Conservation (phyloP, 2,113 vertebrate species). For the Rhipidura dahli region DNA sequence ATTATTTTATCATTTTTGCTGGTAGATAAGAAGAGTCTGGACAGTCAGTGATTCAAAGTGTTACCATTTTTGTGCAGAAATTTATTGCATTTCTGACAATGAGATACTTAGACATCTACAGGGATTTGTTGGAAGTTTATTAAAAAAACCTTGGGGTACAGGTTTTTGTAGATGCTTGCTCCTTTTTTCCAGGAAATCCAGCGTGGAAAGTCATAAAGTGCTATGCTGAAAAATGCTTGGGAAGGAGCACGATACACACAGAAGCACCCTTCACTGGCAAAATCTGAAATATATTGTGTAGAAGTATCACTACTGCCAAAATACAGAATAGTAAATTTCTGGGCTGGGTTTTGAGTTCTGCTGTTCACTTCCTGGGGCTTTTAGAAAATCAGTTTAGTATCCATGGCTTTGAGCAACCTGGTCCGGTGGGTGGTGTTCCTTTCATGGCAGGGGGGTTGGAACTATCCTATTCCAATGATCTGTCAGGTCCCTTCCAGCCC, state of each 20-base stretch:
- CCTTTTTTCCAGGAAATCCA: background rate
- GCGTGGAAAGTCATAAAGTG: background rate
- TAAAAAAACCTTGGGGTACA: background rate
- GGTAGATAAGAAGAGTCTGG: constrained; percentile 43
- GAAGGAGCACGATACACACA: background rate
- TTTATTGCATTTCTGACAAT: constrained; percentile 47
- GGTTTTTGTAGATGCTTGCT: background rate
- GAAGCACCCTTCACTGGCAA: background rate
- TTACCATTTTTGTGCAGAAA: constrained; percentile 5
- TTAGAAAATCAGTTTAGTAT: background rate
- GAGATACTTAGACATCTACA: background rate
- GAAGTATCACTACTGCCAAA: background rate
- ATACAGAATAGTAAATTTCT: background rate
- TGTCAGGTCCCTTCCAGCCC: background rate
- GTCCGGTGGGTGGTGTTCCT: background rate
- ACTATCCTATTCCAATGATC: background rate
- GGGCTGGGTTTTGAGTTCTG: background rate
- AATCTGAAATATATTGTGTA: background rate
- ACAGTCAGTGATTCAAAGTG: constrained; percentile 51
- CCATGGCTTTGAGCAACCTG: background rate
- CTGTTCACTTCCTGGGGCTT: accelerated
- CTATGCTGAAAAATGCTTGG: background rate
- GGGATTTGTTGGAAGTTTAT: constrained; percentile 26
- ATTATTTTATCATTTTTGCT: constrained; percentile 66
- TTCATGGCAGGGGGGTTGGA: background rate